Evolutionary conservation across 1,140 invertebrate genomes (phyloP), one percentile per base, ranked within the genome.

Genomic region (Eriosoma lanigerum): DNA sequence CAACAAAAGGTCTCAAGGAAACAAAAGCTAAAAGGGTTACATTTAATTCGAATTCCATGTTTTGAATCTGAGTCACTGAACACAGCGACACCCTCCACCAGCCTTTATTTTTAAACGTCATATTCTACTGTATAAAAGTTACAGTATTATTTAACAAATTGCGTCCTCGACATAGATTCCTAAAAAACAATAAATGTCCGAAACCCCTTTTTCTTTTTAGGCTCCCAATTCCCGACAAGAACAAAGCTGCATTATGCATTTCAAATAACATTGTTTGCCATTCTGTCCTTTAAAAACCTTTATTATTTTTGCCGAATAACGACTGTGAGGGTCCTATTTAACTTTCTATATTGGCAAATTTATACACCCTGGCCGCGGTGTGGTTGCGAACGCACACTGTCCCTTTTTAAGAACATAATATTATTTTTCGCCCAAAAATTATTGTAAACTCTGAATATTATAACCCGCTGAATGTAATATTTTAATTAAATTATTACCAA

Each of bases 21-120:
- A 72, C 48, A 72, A 72, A 72, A 72, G 46, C 68, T 17, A 46
- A 72, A 72, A 19, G 68, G 68, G 68, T 72, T 72, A 50, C 24
- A 29, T 72, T 72, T 72, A 72, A 72, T 72, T 72, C 68, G 48
- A 72, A 72, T 72, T 72, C 68, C 68, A 24, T 72, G 46, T 72
- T 72, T 72, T 52, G 68, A 72, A 72, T 72, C 46, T 52, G 68
- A 24, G 68, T 46, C 46, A 29, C 68, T 72, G 68, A 72, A 72
- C 68, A 72, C 62, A 24, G 68, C 66, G 13, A 68, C 66, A 68
- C 66, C 66, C 66, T 48, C 44, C n/a, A 48, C 21, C 46, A 21
- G 38, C 17, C 46, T 19, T 72, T 52, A 29, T 72, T 72, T 72
- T 72, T 72, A 52, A 72, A 52, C 66, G 66, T 68, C 66, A 68